Evolutionary conservation across 2,888 invertebrate species (phyloP).

Genomic region (Hylaea fasciaria): DNA sequence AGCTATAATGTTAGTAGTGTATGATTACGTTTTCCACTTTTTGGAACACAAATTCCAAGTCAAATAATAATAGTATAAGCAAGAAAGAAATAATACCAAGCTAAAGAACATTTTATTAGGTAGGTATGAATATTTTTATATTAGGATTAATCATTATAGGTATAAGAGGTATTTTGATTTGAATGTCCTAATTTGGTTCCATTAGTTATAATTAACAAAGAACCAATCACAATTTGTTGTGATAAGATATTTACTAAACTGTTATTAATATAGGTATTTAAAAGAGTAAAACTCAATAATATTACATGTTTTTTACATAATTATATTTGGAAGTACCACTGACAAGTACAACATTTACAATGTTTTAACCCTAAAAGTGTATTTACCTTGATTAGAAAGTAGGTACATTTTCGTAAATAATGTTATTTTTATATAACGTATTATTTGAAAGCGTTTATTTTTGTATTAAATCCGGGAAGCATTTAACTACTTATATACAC

Average conservation of each 20-base stretch:
- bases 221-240: neutral
- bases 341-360: no score
- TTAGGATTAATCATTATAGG: no score
- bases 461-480: no score
- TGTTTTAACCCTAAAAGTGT: no score
- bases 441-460: no score
- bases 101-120: neutral
- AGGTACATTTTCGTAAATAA: no score
- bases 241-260: neutral
- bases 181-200: neutral
- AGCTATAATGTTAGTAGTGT: slow-evolving; percentile 97
- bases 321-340: neutral
- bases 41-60: slow-evolving; percentile 81
- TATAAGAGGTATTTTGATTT: no score
- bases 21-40: slow-evolving; percentile 93
- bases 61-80: neutral
- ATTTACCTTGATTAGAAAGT: no score
- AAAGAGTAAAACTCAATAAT: neutral
- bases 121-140: no score
- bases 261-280: neutral
- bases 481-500: no score
- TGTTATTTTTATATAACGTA: no score
- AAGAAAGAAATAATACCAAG: neutral
- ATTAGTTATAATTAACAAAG: neutral
- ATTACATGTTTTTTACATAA: neutral